Evolutionary conservation across 2,113 vertebrate species (phyloP).

Genomic region (Mesitornis unicolor): DNA sequence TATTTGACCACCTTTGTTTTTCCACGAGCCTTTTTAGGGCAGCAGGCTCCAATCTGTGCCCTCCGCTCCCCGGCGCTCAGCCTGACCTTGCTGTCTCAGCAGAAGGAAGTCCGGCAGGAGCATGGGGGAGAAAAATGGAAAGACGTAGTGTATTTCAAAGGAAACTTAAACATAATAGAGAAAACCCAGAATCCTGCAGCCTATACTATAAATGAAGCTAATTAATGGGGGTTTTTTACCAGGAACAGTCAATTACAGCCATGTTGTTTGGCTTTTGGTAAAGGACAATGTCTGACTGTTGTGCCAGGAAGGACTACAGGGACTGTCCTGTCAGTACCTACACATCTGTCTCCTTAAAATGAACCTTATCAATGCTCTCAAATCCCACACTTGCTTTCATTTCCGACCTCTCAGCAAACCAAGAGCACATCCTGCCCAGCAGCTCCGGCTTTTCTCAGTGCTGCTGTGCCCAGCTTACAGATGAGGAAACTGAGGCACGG

Average conservation of each 20-base stretch:
- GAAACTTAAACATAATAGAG: conserved; percentile 53
- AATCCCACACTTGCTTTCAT: not conserved
- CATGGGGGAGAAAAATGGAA: conserved; percentile 20
- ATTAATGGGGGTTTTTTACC: conserved; percentile 27
- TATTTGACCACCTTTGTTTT: conserved; percentile 68
- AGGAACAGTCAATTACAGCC: conserved; percentile 36
- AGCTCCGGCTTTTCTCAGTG: not conserved
- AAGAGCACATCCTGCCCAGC: not conserved
- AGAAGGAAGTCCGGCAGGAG: conserved; percentile 32
- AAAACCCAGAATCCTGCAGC: conserved; percentile 51
- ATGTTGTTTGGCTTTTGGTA: conserved; percentile 12
- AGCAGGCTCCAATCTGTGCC: conserved; percentile 62
- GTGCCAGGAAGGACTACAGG: not conserved
- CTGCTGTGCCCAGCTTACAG: not conserved
- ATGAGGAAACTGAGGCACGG: not conserved
- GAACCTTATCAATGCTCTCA: not conserved
- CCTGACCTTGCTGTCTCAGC: conserved; percentile 58
- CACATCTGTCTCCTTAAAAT: not conserved
- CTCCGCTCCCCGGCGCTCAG: not conserved
- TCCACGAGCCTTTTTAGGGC: conserved; percentile 65
- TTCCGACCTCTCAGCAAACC: not conserved
- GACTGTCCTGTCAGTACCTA: not conserved
- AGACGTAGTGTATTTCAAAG: conserved; percentile 40
- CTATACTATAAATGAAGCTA: conserved; percentile 52
- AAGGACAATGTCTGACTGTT: conserved; percentile 7